phyloP scores from a whole-genome alignment of 2,888 invertebrate genomes.

The Hartigia nigra region DNA sequence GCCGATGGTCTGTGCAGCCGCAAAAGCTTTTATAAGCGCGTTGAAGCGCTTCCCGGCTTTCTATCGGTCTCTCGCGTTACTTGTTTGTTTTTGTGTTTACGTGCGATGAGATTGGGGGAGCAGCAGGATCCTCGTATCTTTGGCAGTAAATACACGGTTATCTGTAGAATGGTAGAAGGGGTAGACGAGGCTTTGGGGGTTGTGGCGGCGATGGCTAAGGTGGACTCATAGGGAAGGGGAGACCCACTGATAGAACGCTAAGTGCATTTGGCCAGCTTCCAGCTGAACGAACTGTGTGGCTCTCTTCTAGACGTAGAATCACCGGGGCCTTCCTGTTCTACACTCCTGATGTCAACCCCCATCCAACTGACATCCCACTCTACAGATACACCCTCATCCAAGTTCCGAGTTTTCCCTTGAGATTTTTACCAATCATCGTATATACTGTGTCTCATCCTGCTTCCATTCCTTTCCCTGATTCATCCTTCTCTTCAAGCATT shows the following conservation, averaged over 20 bases:
- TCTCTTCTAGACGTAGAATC: constrained; percentile 48
- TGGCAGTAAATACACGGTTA: constrained; percentile 50
- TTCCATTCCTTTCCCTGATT: not conserved
- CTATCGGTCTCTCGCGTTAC: constrained; percentile 6
- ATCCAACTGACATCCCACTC: not conserved
- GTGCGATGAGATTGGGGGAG: constrained; percentile 31
- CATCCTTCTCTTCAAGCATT: not conserved
- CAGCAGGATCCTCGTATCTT: constrained; percentile 42
- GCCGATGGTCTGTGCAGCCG: constrained; percentile 21
- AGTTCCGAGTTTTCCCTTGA: not conserved
- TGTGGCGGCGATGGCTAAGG: constrained; percentile 6
- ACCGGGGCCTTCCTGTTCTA: constrained; percentile 27
- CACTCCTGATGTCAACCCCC: not conserved
- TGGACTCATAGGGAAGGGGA: constrained; percentile 14
- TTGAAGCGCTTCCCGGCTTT: not conserved
- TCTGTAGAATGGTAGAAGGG: constrained; percentile 26
- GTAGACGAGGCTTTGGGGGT: not conserved
- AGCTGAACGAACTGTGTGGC: constrained; percentile 41
- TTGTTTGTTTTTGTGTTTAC: constrained; percentile 40
- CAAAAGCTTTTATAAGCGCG: constrained; percentile 24
- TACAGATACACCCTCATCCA: not conserved
- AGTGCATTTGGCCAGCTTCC: constrained; percentile 62
- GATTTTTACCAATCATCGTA: not conserved
- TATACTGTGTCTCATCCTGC: not conserved
- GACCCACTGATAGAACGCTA: constrained; percentile 55